These are phyloP conservation scores for Trichopoda pennipes DNA, from an alignment of 2,888 invertebrate species.

Conservation along the genomic window DNA sequence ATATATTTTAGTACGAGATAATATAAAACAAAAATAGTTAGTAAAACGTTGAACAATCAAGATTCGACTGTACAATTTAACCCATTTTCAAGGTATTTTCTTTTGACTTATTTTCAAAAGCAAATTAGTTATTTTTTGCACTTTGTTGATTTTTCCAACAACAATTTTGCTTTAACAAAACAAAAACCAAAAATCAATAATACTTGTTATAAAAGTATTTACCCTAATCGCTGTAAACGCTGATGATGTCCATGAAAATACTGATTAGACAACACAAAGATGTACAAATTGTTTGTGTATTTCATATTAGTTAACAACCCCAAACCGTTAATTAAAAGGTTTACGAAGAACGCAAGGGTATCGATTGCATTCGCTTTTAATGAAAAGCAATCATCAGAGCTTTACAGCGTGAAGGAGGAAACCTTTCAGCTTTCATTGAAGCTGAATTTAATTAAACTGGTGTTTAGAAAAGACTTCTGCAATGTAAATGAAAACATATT, in stretches of 20 bases:
- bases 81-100: slow-evolving; percentile 12
- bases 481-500: too few relatives aligned
- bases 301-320: neutral
- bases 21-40: too few relatives aligned
- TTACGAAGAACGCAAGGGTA: neutral
- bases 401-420: neutral
- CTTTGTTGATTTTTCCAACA: slow-evolving; percentile 24
- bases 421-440: too few relatives aligned
- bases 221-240: slow-evolving; percentile 9
- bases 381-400: neutral
- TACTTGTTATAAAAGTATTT: slow-evolving; percentile 22
- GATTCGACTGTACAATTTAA: neutral
- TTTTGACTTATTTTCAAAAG: slow-evolving; percentile 11
- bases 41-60: neutral
- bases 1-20: too few relatives aligned
- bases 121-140: neutral
- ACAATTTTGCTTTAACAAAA: neutral
- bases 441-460: too few relatives aligned
- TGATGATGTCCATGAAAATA: slow-evolving; percentile 15
- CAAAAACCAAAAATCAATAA: slow-evolving; percentile 44
- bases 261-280: slow-evolving; percentile 27
- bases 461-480: too few relatives aligned
- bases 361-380: neutral
- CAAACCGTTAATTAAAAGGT: slow-evolving; percentile 2
- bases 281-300: slow-evolving; percentile 6